Evolutionary conservation across 2,888 invertebrate species (phyloP).

Genomic region (Scaptomyza polygonia): DNA sequence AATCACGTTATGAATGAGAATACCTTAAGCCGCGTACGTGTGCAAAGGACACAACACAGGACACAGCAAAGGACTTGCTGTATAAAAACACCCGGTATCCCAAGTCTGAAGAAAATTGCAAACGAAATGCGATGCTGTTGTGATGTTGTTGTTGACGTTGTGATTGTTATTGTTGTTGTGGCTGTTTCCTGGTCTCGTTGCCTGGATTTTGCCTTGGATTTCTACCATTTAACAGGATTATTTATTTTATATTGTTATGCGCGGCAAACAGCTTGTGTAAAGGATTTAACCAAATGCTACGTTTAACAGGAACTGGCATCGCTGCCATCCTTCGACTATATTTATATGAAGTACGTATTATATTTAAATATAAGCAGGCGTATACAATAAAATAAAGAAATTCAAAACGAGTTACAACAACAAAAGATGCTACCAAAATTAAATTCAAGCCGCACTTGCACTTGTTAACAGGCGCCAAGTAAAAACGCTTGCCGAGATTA

Average conservation of each 20-base stretch:
- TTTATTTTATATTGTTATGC: slow-evolving; percentile 80
- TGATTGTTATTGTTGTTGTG: slow-evolving; percentile 12
- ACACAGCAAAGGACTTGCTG: slow-evolving; percentile 17
- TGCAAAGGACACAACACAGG: slow-evolving; percentile 55
- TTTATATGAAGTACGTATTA: slow-evolving; percentile 7
- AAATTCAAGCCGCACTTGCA: slow-evolving; percentile 67
- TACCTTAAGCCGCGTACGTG: slow-evolving; percentile 74
- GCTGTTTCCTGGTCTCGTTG: slow-evolving; percentile 27
- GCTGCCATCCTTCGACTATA: neutral
- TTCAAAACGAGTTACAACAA: slow-evolving; percentile 56
- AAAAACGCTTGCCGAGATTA: slow-evolving; percentile 43
- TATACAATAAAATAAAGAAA: slow-evolving; percentile 67
- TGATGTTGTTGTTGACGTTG: slow-evolving; percentile 2
- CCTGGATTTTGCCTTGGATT: slow-evolving; percentile 43
- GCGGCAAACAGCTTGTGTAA: slow-evolving; percentile 77
- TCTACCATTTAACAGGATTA: slow-evolving; percentile 78
- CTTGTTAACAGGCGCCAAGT: slow-evolving; percentile 51
- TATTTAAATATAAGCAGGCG: slow-evolving; percentile 13
- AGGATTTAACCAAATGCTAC: slow-evolving; percentile 72
- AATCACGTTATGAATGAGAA: slow-evolving; percentile 74
- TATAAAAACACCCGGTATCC: slow-evolving; percentile 19
- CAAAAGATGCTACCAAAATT: slow-evolving; percentile 57
- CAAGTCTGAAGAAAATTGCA: slow-evolving; percentile 61
- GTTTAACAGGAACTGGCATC: slow-evolving; percentile 20
- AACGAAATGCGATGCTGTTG: slow-evolving; percentile 63